Evolutionary conservation across 35 echinoderm and acorn worm species (phyloP).

Genomic region (Holothuria glaberrima): DNA sequence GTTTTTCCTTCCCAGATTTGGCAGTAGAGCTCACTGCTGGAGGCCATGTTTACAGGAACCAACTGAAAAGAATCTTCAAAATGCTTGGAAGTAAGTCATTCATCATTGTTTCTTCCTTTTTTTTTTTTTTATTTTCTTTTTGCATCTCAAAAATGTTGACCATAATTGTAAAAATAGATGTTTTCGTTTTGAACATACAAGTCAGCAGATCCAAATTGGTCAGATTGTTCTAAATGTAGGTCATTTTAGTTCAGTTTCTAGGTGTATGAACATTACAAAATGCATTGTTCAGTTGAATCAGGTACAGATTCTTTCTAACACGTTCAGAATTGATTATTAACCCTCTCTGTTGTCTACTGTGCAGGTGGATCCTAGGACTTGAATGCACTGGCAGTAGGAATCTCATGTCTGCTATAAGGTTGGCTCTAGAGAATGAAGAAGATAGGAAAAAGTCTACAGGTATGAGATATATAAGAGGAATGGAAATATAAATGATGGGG

Average conservation of each 20-base stretch:
- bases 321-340: too few species aligned
- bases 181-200: too few species aligned
- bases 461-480: neutral
- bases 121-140: too few species aligned
- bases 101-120: neutral
- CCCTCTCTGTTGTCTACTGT: neutral
- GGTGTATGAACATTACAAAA: too few species aligned
- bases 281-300: too few species aligned
- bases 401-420: constrained; percentile 84
- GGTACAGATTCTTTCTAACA: too few species aligned
- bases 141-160: too few species aligned
- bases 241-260: too few species aligned
- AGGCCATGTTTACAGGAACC: constrained; percentile 93
- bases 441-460: constrained; percentile 82
- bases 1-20: constrained; percentile 70
- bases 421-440: constrained; percentile 97
- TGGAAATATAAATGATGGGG: too few species aligned
- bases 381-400: constrained; percentile 96
- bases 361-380: constrained; percentile 93
- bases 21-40: constrained; percentile 78
- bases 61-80: constrained; percentile 85
- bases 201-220: too few species aligned
- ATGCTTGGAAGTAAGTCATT: constrained; percentile 89
- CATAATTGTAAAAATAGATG: too few species aligned
- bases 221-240: too few species aligned